These are phyloP conservation scores for Harpalus rufipes DNA, from an alignment of 2,888 invertebrate genomes.

Conservation along the genomic window DNA sequence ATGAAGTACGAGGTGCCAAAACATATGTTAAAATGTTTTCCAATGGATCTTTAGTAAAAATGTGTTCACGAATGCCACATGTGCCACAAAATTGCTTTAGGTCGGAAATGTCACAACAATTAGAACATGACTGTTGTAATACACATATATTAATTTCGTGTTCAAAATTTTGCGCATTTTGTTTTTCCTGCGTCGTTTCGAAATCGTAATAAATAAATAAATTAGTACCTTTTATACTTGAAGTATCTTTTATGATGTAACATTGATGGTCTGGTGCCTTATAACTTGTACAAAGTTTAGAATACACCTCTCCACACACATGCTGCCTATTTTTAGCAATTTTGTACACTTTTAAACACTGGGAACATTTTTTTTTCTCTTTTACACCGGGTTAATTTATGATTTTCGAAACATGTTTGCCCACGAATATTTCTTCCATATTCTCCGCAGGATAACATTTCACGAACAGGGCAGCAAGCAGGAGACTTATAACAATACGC, in stretches of 20 bases:
- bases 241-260: constrained; percentile 10
- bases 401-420: background rate
- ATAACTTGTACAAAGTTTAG: constrained; percentile 9
- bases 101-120: constrained; percentile 2
- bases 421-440: background rate
- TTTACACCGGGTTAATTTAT: background rate
- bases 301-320: constrained; percentile 16
- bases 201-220: constrained; percentile 69
- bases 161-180: no score
- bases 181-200: constrained; percentile 68
- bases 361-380: background rate
- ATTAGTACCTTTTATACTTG: background rate
- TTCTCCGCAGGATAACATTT: background rate
- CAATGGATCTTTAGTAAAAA: constrained; percentile 4
- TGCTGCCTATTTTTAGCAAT: constrained; percentile 5
- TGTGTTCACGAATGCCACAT: constrained; percentile 30
- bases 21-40: background rate
- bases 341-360: constrained; percentile 16
- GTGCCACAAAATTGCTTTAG: constrained; percentile 21
- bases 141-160: no score
- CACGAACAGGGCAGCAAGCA: constrained; percentile 54
- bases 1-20: constrained; percentile 5
- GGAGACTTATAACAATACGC: background rate
- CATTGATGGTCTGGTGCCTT: constrained; percentile 5
- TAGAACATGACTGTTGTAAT: constrained; percentile 47